A percentile compares a stretch with the other conserved stretches of the same genome.
Conservation (phyloP, 2,113 vertebrate genomes). For the Corydoras maculifer region DNA sequence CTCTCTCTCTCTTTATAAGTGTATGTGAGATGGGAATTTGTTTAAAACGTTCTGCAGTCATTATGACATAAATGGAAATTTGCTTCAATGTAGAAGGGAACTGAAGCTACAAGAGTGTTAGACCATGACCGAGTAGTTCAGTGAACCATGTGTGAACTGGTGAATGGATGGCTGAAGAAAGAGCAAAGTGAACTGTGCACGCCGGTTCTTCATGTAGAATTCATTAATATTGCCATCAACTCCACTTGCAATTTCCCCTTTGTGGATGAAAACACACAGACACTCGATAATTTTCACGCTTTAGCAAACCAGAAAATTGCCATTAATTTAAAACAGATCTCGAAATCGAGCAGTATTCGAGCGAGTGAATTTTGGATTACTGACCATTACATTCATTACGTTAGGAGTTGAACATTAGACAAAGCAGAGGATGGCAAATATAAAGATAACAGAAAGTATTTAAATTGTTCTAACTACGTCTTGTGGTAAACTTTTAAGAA, state of each 20-base stretch:
- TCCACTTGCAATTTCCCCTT: conserved; percentile 7
- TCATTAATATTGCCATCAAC: conserved; percentile 10
- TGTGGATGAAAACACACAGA: conserved; percentile 10
- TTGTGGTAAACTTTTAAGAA: too few relatives aligned
- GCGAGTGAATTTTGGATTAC: conserved; percentile 14
- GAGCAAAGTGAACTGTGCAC: background rate
- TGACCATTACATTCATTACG: conserved; percentile 22
- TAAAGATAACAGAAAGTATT: too few relatives aligned
- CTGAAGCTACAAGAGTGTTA: too few relatives aligned
- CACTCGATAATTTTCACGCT: conserved; percentile 35
- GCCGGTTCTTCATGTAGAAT: background rate
- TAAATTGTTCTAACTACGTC: too few relatives aligned
- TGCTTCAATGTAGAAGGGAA: too few relatives aligned
- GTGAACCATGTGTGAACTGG: background rate
- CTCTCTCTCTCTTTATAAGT: too few relatives aligned
- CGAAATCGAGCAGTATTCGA: conserved; percentile 18
- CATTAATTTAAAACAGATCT: conserved; percentile 32
- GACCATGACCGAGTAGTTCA: background rate
- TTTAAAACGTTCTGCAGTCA: too few relatives aligned
- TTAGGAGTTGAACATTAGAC: background rate
- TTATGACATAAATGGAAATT: too few relatives aligned
- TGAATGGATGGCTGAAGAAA: background rate
- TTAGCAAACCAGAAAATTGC: conserved; percentile 35
- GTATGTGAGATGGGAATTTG: too few relatives aligned
- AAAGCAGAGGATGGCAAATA: too few relatives aligned